Evolutionary conservation across 2,113 vertebrate genomes (phyloP).

Genomic region (Etheostoma cragini): DNA sequence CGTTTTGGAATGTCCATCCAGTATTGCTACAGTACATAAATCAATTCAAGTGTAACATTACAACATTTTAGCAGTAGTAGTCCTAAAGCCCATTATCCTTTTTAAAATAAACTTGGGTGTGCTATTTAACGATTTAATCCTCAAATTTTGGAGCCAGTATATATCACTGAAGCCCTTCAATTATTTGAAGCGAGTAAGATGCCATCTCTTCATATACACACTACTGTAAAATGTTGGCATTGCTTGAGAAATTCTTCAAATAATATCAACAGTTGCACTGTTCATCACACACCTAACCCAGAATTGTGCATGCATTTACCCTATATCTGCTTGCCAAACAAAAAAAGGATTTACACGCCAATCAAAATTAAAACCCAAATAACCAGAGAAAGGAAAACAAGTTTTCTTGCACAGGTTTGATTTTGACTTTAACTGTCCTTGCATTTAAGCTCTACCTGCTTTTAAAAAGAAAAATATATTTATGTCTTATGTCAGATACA

Average conservation of each 20-base stretch:
- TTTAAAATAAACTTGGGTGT: no score
- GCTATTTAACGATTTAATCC: background rate
- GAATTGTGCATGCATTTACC: background rate
- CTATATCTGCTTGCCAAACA: background rate
- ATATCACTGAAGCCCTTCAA: no score
- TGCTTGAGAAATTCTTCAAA: no score
- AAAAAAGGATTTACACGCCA: background rate
- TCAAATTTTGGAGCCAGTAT: background rate
- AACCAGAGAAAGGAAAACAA: background rate
- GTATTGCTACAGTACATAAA: background rate
- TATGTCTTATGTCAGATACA: background rate
- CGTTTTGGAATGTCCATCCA: background rate
- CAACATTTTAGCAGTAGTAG: background rate
- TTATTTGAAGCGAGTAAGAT: no score
- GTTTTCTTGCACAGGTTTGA: background rate
- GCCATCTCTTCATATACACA: no score
- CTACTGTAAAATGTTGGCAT: no score
- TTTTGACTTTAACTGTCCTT: slow-evolving; percentile 4
- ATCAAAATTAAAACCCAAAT: background rate
- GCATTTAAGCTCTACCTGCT: background rate
- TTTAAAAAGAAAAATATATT: background rate
- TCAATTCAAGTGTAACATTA: no score
- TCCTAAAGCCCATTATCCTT: background rate
- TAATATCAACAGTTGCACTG: no score
- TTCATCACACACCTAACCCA: background rate